Evolutionary conservation across 2,888 invertebrate species (phyloP).

Genomic region (Pheosia tremula): DNA sequence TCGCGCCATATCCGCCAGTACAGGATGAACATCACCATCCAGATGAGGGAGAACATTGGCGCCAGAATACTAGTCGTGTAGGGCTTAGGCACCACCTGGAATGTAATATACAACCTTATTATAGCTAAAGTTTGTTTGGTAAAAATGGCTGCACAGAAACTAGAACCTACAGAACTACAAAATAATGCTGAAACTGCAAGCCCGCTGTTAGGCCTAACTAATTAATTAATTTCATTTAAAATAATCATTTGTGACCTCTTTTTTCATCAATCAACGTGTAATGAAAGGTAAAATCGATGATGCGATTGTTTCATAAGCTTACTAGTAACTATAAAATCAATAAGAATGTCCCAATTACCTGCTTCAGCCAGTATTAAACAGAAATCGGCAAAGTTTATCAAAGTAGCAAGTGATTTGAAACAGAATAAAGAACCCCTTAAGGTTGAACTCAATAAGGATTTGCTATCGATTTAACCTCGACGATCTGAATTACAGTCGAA

Average conservation of each 20-base stretch:
- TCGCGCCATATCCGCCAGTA: conserved; percentile 92
- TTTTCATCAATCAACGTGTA: too few relatives aligned
- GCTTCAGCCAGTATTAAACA: background rate
- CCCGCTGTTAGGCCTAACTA: too few relatives aligned
- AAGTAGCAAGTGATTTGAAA: background rate
- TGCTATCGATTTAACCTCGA: too few relatives aligned
- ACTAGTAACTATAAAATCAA: too few relatives aligned
- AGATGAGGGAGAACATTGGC: conserved; percentile 89
- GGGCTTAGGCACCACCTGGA: conserved; percentile 77
- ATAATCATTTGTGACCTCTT: too few relatives aligned
- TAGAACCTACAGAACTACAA: too few relatives aligned
- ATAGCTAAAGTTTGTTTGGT: too few relatives aligned
- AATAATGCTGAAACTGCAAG: too few relatives aligned
- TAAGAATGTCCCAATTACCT: background rate
- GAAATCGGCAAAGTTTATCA: background rate
- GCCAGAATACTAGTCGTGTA: conserved; percentile 85
- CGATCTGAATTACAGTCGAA: background rate
- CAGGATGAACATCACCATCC: conserved; percentile 89
- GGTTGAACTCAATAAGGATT: background rate
- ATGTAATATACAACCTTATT: background rate
- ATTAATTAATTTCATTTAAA: too few relatives aligned
- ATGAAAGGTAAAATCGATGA: too few relatives aligned
- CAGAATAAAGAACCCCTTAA: background rate
- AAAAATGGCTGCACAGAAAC: too few relatives aligned
- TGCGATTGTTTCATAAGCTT: too few relatives aligned